Percentiles rank a stretch among this genome's conserved stretches.
Evolutionary conservation across 2,797 vertebrate genomes (phyloP).

Genomic region (Sylvia borin): DNA sequence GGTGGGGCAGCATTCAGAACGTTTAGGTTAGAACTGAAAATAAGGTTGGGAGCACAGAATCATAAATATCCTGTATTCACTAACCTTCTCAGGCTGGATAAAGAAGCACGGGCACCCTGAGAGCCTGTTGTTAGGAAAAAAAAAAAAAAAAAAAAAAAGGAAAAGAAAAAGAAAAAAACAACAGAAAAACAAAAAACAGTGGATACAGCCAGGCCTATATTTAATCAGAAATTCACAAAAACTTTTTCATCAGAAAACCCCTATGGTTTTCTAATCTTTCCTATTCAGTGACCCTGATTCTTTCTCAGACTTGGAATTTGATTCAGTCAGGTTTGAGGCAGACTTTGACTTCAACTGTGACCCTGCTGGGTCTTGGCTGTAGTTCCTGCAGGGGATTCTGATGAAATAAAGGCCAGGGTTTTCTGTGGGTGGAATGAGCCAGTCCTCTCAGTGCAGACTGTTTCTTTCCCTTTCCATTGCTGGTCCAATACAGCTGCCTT

Average conservation of each 20-base stretch:
- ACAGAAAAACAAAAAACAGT: too few relatives aligned
- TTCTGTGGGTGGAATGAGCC: background rate
- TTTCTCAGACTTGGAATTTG: background rate
- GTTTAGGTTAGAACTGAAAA: background rate
- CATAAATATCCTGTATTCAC: background rate
- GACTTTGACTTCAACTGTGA: background rate
- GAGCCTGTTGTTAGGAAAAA: background rate
- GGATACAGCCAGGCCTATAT: background rate
- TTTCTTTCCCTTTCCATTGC: background rate
- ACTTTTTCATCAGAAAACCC: background rate
- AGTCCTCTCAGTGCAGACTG: background rate
- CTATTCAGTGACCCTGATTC: background rate
- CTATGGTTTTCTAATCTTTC: background rate
- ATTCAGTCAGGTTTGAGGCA: background rate
- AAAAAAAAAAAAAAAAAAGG: background rate
- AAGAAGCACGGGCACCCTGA: background rate
- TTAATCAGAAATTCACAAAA: background rate
- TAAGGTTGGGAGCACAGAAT: background rate
- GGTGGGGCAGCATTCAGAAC: background rate
- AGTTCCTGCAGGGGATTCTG: background rate
- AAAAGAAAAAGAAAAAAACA: too few relatives aligned
- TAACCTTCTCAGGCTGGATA: background rate
- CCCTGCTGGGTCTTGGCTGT: background rate
- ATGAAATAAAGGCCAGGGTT: background rate
- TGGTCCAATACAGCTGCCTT: background rate